Evolutionary conservation across 2,797 vertebrate species (phyloP).

Genomic region (Poecile montanus): DNA sequence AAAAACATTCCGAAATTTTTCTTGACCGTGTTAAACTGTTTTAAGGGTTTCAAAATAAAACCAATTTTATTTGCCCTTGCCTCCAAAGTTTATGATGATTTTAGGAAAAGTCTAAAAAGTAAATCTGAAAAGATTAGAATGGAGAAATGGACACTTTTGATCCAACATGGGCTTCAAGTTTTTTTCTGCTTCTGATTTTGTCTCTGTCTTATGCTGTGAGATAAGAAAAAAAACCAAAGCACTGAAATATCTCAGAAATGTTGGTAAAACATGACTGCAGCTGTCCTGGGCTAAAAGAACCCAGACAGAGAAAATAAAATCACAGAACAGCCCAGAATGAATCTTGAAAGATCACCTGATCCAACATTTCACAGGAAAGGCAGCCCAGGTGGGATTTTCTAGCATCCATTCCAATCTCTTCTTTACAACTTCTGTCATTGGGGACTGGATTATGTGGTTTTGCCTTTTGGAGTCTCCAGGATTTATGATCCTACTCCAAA

Average conservation of each 20-base stretch:
- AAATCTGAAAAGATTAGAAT: neutral
- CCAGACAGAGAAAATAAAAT: neutral
- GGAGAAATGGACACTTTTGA: neutral
- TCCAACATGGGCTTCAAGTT: too few relatives aligned
- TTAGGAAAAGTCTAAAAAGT: neutral
- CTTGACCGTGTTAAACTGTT: neutral
- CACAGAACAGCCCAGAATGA: neutral
- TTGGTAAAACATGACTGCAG: neutral
- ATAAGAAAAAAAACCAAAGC: neutral
- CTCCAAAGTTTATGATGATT: neutral
- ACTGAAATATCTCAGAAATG: neutral
- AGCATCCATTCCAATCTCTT: neutral
- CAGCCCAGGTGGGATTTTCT: neutral
- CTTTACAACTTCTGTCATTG: neutral
- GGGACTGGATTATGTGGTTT: neutral
- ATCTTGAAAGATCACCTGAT: neutral
- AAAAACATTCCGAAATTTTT: neutral
- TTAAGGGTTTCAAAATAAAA: neutral
- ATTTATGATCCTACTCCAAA: neutral
- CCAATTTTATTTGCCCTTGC: neutral
- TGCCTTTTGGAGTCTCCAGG: neutral
- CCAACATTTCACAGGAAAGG: fast-evolving
- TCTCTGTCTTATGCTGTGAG: neutral
- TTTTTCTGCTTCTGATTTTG: neutral
- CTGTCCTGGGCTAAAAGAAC: neutral